phyloP scores from a whole-genome alignment of 2,113 vertebrate species.

The Entelurus aequoreus region DNA sequence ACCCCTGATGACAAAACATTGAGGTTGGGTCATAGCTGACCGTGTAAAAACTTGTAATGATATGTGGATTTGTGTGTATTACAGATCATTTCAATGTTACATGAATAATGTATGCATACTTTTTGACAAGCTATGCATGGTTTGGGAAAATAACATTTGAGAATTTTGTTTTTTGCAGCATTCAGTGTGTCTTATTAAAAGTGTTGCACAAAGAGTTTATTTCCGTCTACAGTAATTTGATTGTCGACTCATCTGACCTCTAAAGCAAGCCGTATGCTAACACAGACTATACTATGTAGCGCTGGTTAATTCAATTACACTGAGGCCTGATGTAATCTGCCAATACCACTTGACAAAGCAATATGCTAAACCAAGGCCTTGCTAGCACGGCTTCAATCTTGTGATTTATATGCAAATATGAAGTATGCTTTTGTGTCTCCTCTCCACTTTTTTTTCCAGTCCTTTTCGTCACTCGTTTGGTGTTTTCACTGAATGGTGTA shows the following conservation, averaged over 20 bases:
- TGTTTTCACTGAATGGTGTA: too few relatives aligned
- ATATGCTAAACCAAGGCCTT: conserved; percentile 20
- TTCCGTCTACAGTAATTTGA: conserved; percentile 24
- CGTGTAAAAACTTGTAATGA: too few relatives aligned
- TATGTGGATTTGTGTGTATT: too few relatives aligned
- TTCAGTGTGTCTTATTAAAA: too few relatives aligned
- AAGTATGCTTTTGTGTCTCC: neutral
- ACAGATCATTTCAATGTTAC: too few relatives aligned
- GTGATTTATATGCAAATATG: conserved; percentile 33
- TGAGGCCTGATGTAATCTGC: conserved; percentile 24
- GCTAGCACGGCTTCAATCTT: conserved; percentile 30
- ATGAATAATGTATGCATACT: too few relatives aligned
- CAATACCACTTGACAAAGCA: conserved; percentile 1
- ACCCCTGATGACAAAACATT: too few relatives aligned
- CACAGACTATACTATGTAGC: conserved; percentile 7
- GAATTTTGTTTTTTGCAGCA: too few relatives aligned
- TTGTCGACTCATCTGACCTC: conserved; percentile 22
- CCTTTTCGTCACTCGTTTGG: neutral
- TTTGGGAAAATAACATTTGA: too few relatives aligned
- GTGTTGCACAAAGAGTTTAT: neutral
- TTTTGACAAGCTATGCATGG: too few relatives aligned
- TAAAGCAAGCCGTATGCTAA: conserved; percentile 31
- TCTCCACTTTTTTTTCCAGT: neutral
- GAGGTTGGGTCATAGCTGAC: too few relatives aligned
- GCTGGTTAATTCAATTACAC: conserved; percentile 36